Conservation (phyloP, 92 coral and sea anemone genomes). For the Parazoanthus swiftii region DNA sequence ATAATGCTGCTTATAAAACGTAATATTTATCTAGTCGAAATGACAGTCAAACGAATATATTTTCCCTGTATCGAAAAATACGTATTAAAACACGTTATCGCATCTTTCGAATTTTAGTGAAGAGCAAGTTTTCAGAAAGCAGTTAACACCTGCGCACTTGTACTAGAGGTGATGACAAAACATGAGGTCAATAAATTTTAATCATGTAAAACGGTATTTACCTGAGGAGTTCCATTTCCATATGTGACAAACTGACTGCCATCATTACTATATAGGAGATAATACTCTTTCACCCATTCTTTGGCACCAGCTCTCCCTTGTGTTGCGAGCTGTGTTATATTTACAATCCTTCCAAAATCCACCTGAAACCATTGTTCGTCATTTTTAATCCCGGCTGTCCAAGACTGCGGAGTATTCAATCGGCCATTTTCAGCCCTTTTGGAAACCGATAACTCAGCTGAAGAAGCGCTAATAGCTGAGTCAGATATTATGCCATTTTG, state of each 20-base stretch:
- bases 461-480: conserved; percentile 2
- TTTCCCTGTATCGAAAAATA: too few species aligned
- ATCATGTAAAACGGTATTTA: neutral
- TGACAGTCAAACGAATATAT: too few species aligned
- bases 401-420: neutral
- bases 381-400: neutral
- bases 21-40: too few species aligned
- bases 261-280: neutral
- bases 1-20: too few species aligned
- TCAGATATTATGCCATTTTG: neutral
- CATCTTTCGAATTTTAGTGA: too few species aligned
- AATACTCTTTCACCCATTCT: neutral
- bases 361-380: neutral
- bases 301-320: neutral
- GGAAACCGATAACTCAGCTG: neutral
- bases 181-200: neutral
- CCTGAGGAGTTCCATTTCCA: neutral
- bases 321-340: neutral
- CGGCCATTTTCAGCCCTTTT: neutral
- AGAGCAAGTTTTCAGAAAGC: neutral
- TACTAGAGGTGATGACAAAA: too few species aligned
- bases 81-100: too few species aligned
- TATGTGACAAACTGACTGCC: neutral
- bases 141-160: too few species aligned
- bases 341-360: neutral